Evolutionary conservation across 2,113 vertebrate genomes (phyloP).

Genomic region (pig (Sus scrofa)): DNA sequence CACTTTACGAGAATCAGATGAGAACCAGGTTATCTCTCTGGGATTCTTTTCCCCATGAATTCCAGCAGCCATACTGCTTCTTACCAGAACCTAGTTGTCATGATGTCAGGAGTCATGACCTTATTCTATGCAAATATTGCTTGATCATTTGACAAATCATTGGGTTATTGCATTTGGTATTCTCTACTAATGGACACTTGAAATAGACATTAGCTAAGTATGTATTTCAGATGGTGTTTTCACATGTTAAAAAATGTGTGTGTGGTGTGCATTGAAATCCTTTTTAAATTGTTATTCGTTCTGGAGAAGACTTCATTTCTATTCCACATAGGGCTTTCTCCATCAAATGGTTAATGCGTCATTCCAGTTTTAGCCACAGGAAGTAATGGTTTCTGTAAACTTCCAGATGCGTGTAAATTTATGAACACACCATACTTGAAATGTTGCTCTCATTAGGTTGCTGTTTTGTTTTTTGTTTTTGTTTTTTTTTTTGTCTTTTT

Average conservation of each 20-base stretch:
- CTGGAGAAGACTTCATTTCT: not conserved
- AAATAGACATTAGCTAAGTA: not conserved
- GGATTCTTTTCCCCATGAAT: not conserved
- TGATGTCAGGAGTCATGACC: not conserved
- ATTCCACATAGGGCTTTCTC: not conserved
- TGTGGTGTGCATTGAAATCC: not conserved
- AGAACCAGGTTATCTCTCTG: not conserved
- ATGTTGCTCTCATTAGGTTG: conserved; percentile 3
- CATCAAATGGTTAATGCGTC: not conserved
- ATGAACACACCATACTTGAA: conserved; percentile 13
- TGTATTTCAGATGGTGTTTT: not conserved
- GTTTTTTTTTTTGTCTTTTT: too few relatives aligned
- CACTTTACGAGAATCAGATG: not conserved
- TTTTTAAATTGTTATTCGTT: not conserved
- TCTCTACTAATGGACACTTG: not conserved
- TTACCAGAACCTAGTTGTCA: not conserved
- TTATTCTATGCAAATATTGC: not conserved
- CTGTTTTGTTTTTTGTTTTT: not conserved
- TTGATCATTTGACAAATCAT: not conserved
- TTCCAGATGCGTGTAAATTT: conserved; percentile 14
- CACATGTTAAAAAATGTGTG: not conserved
- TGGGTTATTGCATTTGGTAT: not conserved
- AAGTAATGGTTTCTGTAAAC: not conserved
- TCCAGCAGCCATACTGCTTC: not conserved
- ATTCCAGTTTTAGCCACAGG: conserved; percentile 12